These are phyloP conservation scores for Patagioenas fasciata DNA, from an alignment of 2,113 vertebrate genomes.

Conservation along the genomic window DNA sequence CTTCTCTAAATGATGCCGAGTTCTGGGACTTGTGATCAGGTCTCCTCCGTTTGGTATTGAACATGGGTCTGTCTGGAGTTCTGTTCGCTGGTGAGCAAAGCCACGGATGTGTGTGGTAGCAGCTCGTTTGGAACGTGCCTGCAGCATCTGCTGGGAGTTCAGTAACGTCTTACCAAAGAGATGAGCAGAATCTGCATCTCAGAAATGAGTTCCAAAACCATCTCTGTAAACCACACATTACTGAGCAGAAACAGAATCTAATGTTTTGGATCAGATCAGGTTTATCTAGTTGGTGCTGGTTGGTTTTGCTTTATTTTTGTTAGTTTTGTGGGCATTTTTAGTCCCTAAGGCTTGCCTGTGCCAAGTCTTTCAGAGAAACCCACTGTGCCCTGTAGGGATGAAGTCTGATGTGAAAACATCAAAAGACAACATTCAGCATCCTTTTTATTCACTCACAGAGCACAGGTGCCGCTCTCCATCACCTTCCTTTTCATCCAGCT, in stretches of 20 bases:
- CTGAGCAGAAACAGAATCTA: background rate
- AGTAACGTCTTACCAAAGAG: background rate
- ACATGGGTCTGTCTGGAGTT: accelerated
- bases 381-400: accelerated
- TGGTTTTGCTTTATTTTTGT: background rate
- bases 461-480: background rate
- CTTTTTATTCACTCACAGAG: background rate
- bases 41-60: background rate
- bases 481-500: background rate
- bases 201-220: background rate
- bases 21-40: accelerated
- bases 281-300: background rate
- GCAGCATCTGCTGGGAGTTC: background rate
- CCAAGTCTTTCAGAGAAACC: background rate
- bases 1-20: accelerated
- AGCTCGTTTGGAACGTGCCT: background rate
- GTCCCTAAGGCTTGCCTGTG: background rate
- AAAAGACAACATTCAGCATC: background rate
- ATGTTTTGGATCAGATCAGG: background rate
- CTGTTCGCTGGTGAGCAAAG: background rate
- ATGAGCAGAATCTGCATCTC: background rate
- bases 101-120: accelerated
- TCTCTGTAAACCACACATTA: accelerated
- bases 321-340: background rate
- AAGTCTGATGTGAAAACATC: background rate